Conservation (phyloP, 30 jellyfish, hydroid and myxozoan species). For the Hydra vulgaris region DNA sequence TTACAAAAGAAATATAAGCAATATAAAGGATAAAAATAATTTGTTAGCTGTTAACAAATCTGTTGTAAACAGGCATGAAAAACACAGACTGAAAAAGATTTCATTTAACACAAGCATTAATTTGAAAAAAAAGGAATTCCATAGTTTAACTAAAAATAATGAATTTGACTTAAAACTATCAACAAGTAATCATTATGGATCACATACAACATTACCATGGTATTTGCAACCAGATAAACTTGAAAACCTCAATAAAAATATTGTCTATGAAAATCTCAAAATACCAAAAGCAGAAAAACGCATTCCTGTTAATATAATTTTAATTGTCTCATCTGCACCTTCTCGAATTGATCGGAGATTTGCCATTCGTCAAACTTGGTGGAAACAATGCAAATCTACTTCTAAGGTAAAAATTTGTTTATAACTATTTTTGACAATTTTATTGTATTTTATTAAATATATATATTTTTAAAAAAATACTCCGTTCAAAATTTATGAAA, state of each 20-base stretch:
- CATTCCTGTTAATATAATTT: slow-evolving; percentile 24
- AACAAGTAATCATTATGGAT: too few relatives aligned
- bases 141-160: too few relatives aligned
- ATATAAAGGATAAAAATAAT: too few relatives aligned
- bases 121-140: not conserved
- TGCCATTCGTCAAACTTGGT: slow-evolving; percentile 49
- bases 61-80: too few relatives aligned
- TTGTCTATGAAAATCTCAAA: slow-evolving; percentile 30
- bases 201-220: not conserved
- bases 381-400: slow-evolving; percentile 29
- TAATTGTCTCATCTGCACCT: slow-evolving; percentile 46
- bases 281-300: slow-evolving; percentile 14
- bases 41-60: too few relatives aligned
- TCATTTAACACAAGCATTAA: not conserved
- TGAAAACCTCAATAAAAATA: not conserved
- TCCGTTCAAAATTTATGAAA: too few relatives aligned
- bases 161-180: too few relatives aligned
- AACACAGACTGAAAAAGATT: too few relatives aligned
- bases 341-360: slow-evolving; percentile 28
- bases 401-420: slow-evolving; percentile 8
- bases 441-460: too few relatives aligned
- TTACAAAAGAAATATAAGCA: too few relatives aligned
- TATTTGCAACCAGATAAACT: not conserved
- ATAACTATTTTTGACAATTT: too few relatives aligned
- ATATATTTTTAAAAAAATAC: too few relatives aligned